Percentiles rank a stretch among this genome's conserved stretches.
Conservation (phyloP, 2,113 vertebrate species). For the Protobothrops mucrosquamatus region DNA sequence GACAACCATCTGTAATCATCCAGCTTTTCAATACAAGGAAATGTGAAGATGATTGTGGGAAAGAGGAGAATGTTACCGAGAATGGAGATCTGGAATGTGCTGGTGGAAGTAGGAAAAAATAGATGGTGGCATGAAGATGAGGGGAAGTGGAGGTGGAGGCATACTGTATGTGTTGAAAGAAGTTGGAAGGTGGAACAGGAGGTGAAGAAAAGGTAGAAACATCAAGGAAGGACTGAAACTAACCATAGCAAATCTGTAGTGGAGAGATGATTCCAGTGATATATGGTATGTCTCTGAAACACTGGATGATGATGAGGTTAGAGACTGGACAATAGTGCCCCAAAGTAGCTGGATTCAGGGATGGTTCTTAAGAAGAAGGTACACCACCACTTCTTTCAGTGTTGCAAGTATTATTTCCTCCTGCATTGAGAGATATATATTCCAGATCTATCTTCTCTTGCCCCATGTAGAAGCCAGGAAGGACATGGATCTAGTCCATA, state of each 20-base stretch:
- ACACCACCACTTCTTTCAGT: not conserved
- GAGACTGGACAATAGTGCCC: not conserved
- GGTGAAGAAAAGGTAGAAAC: not conserved
- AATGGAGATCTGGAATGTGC: not conserved
- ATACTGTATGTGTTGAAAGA: not conserved
- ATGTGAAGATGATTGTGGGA: not conserved
- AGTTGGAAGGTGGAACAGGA: not conserved
- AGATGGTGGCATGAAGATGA: not conserved
- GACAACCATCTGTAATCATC: not conserved
- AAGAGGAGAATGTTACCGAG: not conserved
- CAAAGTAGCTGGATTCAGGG: not conserved
- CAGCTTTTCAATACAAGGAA: not conserved
- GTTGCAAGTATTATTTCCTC: not conserved
- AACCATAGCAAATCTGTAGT: not conserved
- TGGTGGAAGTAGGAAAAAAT: not conserved
- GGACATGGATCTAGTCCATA: not conserved
- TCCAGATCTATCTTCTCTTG: not conserved
- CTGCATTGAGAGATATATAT: not conserved
- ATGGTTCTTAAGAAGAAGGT: not conserved
- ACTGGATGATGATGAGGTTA: not conserved
- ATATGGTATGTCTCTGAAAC: not conserved
- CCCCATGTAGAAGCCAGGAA: not conserved
- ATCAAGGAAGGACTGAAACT: not conserved
- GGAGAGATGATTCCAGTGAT: not conserved
- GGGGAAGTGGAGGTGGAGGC: not conserved